A percentile compares a stretch with the other conserved stretches of the same genome.
Evolutionary conservation across 2,888 invertebrate species (phyloP).

Genomic region (Nomada ferruginata): DNA sequence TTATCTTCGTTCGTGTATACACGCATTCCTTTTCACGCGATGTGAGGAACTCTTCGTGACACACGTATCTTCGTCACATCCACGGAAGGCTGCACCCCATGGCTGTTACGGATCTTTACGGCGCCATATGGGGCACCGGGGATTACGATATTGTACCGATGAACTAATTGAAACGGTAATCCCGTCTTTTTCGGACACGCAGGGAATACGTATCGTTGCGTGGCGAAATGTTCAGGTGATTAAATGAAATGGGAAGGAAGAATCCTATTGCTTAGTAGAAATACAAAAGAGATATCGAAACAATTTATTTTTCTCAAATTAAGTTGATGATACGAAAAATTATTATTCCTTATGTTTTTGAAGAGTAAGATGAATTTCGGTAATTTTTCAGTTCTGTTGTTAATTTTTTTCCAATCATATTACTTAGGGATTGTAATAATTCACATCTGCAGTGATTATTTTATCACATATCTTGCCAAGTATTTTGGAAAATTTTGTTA

Average conservation of each 20-base stretch:
- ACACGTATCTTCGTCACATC: slow-evolving; percentile 51
- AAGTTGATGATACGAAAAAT: too few species aligned
- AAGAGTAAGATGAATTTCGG: too few species aligned
- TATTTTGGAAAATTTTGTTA: too few species aligned
- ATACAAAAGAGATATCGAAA: neutral
- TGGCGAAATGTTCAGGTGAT: neutral
- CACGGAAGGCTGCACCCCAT: slow-evolving; percentile 52
- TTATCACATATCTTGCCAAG: too few species aligned
- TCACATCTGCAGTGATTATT: too few species aligned
- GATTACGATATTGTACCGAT: slow-evolving; percentile 32
- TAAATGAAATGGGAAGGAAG: neutral
- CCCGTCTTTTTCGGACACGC: slow-evolving; percentile 12
- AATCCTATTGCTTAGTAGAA: neutral
- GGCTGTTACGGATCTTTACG: slow-evolving; percentile 61
- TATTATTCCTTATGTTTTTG: too few species aligned
- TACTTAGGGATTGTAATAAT: too few species aligned
- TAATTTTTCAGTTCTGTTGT: too few species aligned
- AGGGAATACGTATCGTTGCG: neutral
- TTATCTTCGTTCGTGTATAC: slow-evolving; percentile 33
- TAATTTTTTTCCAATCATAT: too few species aligned
- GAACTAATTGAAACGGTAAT: slow-evolving; percentile 60
- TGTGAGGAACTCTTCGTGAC: slow-evolving; percentile 68
- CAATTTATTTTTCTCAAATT: too few species aligned
- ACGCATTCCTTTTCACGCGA: slow-evolving; percentile 46
- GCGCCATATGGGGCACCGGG: slow-evolving; percentile 16